These are phyloP conservation scores for Alca torda DNA, from an alignment of 2,797 vertebrate genomes.

Conservation along the genomic window DNA sequence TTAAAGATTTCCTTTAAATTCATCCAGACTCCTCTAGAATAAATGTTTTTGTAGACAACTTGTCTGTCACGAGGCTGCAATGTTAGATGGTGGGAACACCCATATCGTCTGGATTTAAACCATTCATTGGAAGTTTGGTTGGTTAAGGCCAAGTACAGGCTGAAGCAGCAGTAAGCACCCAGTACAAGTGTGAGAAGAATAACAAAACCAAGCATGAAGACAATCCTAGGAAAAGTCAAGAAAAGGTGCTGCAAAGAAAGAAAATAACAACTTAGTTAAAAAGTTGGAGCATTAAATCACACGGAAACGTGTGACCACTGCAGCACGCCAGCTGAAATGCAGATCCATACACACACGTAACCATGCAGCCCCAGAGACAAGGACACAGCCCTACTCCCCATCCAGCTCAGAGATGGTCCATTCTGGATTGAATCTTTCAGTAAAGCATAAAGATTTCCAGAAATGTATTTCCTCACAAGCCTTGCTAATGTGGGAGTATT, in stretches of 20 bases:
- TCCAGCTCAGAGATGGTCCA: not conserved
- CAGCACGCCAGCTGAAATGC: not conserved
- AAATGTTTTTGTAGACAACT: constrained; percentile 48
- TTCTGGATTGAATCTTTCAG: not conserved
- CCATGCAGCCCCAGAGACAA: not conserved
- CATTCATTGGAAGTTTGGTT: constrained; percentile 96
- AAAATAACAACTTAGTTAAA: not conserved
- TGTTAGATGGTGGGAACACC: not conserved
- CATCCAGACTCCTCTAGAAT: constrained; percentile 69
- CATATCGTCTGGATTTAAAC: constrained; percentile 79
- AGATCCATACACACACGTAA: accelerated
- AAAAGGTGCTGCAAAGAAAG: constrained; percentile 87
- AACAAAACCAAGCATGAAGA: constrained; percentile 95
- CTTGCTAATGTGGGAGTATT: not conserved
- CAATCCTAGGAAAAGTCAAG: constrained; percentile 90
- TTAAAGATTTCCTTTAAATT: constrained; percentile 76
- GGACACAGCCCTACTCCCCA: not conserved
- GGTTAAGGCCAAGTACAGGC: constrained; percentile 82
- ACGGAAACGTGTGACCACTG: accelerated
- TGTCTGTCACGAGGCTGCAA: not conserved
- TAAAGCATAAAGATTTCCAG: not conserved
- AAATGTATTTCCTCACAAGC: not conserved
- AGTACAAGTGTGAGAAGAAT: constrained; percentile 86
- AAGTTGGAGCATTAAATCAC: not conserved
- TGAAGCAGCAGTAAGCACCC: constrained; percentile 86